Conservation (phyloP, 2,113 vertebrate species). For the Nerophis ophidion region DNA sequence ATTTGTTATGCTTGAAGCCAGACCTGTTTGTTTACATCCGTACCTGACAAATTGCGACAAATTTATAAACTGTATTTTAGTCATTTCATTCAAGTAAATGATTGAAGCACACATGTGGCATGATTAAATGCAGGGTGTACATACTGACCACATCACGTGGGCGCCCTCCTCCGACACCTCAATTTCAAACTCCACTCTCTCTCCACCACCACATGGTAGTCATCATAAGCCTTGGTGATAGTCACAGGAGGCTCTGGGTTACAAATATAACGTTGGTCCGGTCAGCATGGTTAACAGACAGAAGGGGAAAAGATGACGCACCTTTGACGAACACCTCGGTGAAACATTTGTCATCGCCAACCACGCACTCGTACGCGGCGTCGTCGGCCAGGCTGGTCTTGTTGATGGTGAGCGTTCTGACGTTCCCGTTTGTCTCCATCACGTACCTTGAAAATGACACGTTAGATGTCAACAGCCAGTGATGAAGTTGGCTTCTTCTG, state of each 20-base stretch:
- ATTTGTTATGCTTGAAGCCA: too few species aligned
- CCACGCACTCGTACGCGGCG: constrained; percentile 80
- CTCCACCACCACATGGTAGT: constrained; percentile 85
- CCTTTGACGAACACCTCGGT: constrained; percentile 89
- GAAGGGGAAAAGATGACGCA: constrained; percentile 25
- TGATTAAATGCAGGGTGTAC: not conserved
- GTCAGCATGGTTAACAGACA: not conserved
- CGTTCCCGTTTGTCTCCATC: constrained; percentile 78
- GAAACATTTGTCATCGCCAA: constrained; percentile 78
- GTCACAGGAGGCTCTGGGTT: constrained; percentile 80
- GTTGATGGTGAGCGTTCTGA: constrained; percentile 82
- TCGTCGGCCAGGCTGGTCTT: constrained; percentile 79
- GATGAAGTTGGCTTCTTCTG: too few species aligned
- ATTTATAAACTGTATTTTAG: too few species aligned
- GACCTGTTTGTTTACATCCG: too few species aligned
- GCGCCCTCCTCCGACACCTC: constrained; percentile 90
- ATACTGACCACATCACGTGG: constrained; percentile 82
- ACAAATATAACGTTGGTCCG: not conserved
- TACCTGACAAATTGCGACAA: too few species aligned
- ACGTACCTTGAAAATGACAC: constrained; percentile 68
- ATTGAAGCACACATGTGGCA: not conserved
- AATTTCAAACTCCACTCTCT: constrained; percentile 81
- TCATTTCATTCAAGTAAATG: too few species aligned
- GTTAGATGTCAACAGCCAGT: not conserved
- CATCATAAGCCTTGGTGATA: constrained; percentile 78